Base-by-base conservation (phyloP, 2,888 invertebrate species). In the Ommatoiulus sabulosus region DNA sequence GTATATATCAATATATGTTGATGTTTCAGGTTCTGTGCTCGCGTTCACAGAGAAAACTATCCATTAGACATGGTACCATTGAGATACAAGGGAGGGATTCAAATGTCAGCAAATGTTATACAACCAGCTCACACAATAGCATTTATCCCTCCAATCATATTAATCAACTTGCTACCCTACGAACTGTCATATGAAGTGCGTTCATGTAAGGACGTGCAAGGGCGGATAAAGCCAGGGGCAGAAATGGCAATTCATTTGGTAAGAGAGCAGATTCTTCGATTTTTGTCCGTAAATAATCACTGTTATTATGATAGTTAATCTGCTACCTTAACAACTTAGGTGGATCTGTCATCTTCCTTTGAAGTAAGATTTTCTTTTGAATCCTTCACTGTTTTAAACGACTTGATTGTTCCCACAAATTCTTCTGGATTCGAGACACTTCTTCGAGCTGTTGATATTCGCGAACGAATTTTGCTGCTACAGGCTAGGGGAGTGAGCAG, bases 81-180 rank as follows among this genome's bases (percentile, higher is more conserved):
- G 43, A 84, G 15, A 84, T n/a, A 35, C 35, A 84, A 84, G 43
- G 84, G 84, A 24, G 84, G 17, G 24, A 57, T 6, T 6, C 88
- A 10, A 48, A 86, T 17, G 15, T 89, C 46, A 44, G 80, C 44
- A 80, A 63, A 46, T 87, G 89, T 90, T 89, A 89, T 90, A 5
- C 95, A 97, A 90, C 97, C 98, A 6, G 98, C 97, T 0, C 99
- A 99, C 93, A 95, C 96, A 20, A 95, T 99, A 90, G 95, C 95
- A 3, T 93, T 99, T 86, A 93, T 97, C 90, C 96, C 98, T 44
- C 97, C 97, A 0, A 94, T 99, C 24, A 93, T 96, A 20, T 92
- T 99, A 4, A 95, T 96, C 90, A 99, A 99, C 94, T 94, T 99
- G 89, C 94, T 99, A 88, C 99, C 99, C 0, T 92, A 93, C 86